phyloP scores from a whole-genome alignment of 2,797 vertebrate genomes.

The Perodicticus potto region DNA sequence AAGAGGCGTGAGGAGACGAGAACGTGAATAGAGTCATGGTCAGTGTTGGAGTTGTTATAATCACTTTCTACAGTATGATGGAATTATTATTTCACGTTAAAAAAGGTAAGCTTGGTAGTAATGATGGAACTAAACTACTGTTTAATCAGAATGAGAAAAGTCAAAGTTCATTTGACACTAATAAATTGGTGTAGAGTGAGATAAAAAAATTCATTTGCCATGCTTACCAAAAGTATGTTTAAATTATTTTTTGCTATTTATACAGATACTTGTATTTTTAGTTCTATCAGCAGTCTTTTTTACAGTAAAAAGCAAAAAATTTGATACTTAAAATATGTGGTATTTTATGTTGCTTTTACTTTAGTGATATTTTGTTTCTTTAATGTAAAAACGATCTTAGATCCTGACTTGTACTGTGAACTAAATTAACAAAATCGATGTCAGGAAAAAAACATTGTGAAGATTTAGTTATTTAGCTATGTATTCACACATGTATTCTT shows the following conservation, averaged over 20 bases:
- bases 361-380: conserved; percentile 47
- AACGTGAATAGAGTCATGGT: background rate
- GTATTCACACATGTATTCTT: background rate
- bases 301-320: conserved; percentile 27
- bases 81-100: conserved; percentile 11
- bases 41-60: background rate
- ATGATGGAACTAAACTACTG: conserved; percentile 47
- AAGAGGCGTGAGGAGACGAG: background rate
- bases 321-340: conserved; percentile 27
- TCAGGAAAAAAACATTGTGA: background rate
- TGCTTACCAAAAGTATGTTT: conserved; percentile 17
- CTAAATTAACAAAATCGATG: conserved; percentile 15
- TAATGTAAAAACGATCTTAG: background rate
- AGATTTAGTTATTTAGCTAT: background rate
- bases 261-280: conserved; percentile 6
- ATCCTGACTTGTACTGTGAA: background rate
- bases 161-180: background rate
- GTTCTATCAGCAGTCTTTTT: background rate
- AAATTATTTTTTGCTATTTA: conserved; percentile 55
- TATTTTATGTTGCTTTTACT: conserved; percentile 32
- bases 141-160: conserved; percentile 41
- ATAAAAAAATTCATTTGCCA: background rate
- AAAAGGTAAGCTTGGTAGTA: conserved; percentile 26
- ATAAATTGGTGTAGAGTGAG: background rate
- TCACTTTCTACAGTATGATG: background rate